These are phyloP conservation scores for Agonopterix arenella DNA, from an alignment of 2,888 invertebrate species.

Conservation along the genomic window DNA sequence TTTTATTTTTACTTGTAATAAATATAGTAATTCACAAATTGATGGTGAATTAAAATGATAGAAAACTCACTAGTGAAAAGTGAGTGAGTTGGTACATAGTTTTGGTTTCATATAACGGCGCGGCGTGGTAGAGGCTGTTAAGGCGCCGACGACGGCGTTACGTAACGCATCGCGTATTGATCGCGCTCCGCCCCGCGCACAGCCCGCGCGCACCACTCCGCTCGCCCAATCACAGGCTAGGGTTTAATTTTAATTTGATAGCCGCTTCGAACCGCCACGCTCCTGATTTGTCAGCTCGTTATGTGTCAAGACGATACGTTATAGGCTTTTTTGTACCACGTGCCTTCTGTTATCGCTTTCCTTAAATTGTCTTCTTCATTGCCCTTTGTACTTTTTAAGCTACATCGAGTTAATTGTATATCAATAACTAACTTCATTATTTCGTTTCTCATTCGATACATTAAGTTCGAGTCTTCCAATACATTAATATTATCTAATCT, in stretches of 20 bases:
- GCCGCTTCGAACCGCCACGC: constrained; percentile 40
- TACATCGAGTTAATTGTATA: too few relatives aligned
- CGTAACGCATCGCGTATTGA: constrained; percentile 53
- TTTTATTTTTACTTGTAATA: too few relatives aligned
- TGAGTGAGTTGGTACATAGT: too few relatives aligned
- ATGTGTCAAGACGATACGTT: constrained; percentile 4
- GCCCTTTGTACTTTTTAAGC: neutral
- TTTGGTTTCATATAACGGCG: too few relatives aligned
- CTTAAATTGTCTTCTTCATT: neutral
- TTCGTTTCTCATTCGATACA: too few relatives aligned
- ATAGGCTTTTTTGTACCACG: neutral
- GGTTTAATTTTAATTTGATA: constrained; percentile 71
- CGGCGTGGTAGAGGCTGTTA: constrained; percentile 13
- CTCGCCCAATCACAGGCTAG: constrained; percentile 47
- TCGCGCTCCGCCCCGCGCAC: constrained; percentile 28
- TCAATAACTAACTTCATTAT: too few relatives aligned
- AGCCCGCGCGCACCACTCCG: constrained; percentile 18
- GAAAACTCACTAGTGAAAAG: too few relatives aligned
- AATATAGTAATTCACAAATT: too few relatives aligned
- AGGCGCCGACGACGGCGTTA: constrained; percentile 41
- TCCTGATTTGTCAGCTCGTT: constrained; percentile 56
- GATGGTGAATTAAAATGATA: too few relatives aligned
- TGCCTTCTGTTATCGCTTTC: constrained; percentile 1
- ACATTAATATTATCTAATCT: too few relatives aligned
- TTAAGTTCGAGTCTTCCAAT: too few relatives aligned